Evolutionary conservation across 2,113 vertebrate species (phyloP), one percentile per base, ranked within the genome.

Genomic region (Lanius ludovicianus): DNA sequence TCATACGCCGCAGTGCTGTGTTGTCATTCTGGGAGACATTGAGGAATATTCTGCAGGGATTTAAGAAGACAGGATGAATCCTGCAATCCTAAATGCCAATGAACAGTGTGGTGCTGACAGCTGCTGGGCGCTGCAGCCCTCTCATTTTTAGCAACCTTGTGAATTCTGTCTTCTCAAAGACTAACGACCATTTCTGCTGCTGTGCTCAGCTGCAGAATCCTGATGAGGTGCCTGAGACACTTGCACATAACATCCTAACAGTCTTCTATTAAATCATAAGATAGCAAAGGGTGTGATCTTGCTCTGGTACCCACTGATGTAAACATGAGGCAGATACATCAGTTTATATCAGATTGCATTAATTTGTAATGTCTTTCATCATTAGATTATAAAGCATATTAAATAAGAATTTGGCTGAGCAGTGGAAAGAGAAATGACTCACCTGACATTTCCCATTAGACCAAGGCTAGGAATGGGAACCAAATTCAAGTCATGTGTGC

Each of bases 21-120:
- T 99, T 99, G 97, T 99, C 99, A 1, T 99, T 99, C 97, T 99
- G 99, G 50, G 99, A 99, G 84, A 99, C 99, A 7, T 99, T 98
- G 85, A 99, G 98, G 95, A 99, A 99, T 97, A 99, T 99, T 96
- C 99, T 99, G 73, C 57, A 93, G 52, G 75, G 83, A 76, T 97
- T 87, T 68, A 78, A 96, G 77, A 79, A 83, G 52, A 81, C 46
- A 71, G 42, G 55, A 90, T 86, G 60, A 92, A 64, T 69, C 60
- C 65, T 87, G 88, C 78, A 93, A 94, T 90, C 46, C 62, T 39
- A 79, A 41, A 92, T 53, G 67, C 82, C 88, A 87, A 95, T 19
- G 16, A 87, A 49, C 50, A 50, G 47, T 0, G 2, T 23, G 14
- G 63, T 41, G 50, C 47, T 91, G 42, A 65, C 71, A 84, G 89